Evolutionary conservation across 2,888 invertebrate genomes (phyloP).

Genomic region (Neuroscelio doddi): DNA sequence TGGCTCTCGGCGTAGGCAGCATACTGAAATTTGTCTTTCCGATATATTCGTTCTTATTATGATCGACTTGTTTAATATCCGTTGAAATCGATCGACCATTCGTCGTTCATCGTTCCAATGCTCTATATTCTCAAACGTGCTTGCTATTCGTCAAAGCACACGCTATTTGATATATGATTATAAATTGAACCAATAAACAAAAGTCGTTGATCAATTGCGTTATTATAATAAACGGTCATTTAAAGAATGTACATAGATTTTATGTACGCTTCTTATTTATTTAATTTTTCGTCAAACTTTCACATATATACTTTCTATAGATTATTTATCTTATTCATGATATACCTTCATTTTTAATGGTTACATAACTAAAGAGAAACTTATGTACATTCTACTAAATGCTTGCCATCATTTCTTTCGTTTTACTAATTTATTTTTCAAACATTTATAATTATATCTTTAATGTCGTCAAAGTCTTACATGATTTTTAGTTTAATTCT

Average conservation of each 20-base stretch:
- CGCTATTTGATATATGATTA: constrained; percentile 29
- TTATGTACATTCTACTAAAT: too few relatives aligned
- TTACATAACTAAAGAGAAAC: too few relatives aligned
- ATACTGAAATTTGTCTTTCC: constrained; percentile 49
- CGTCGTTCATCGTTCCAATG: constrained; percentile 17
- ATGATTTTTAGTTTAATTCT: too few relatives aligned
- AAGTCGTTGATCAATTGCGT: constrained; percentile 25
- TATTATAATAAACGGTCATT: constrained; percentile 34
- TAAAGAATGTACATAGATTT: not conserved
- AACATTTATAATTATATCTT: too few relatives aligned
- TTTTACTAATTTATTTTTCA: too few relatives aligned
- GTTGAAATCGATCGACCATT: constrained; percentile 40
- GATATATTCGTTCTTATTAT: constrained; percentile 50
- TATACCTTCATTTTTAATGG: too few relatives aligned
- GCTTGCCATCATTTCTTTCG: too few relatives aligned
- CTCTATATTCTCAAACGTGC: constrained; percentile 20
- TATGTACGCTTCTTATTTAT: too few relatives aligned
- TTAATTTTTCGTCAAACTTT: too few relatives aligned
- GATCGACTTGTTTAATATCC: constrained; percentile 53
- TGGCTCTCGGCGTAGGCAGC: constrained; percentile 12
- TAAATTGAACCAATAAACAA: constrained; percentile 32
- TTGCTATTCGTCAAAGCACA: constrained; percentile 27
- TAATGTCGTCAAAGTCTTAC: too few relatives aligned
- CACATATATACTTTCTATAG: too few relatives aligned
- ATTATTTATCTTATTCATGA: too few relatives aligned